Percentiles rank a stretch among this genome's conserved stretches.
These are phyloP conservation scores for Drosophila repletoides DNA, from an alignment of 1,140 invertebrate species.

Conservation along the genomic window DNA sequence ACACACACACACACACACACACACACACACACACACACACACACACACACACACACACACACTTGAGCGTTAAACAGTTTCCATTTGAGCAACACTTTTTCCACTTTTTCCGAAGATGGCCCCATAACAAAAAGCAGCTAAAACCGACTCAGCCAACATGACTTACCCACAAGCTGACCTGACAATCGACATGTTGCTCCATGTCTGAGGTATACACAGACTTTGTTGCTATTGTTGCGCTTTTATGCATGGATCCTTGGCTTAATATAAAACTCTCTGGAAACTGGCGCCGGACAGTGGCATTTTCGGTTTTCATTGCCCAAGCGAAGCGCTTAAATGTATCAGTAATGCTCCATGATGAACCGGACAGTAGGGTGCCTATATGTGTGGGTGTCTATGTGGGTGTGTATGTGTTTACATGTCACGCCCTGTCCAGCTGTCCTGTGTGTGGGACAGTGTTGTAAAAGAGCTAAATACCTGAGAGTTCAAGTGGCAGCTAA, in stretches of 20 bases:
- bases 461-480: slow-evolving; percentile 30
- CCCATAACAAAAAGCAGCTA: background rate
- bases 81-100: background rate
- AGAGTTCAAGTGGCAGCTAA: slow-evolving; percentile 27
- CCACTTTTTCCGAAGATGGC: background rate
- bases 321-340: slow-evolving; percentile 42
- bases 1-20: no score
- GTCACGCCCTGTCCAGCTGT: slow-evolving; percentile 9
- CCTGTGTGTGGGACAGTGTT: slow-evolving; percentile 18
- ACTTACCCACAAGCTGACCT: slow-evolving; percentile 21
- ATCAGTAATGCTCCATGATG: slow-evolving; percentile 39
- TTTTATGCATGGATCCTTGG: slow-evolving; percentile 24
- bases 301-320: slow-evolving; percentile 33
- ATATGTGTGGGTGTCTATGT: background rate
- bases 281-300: slow-evolving; percentile 21
- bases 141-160: background rate
- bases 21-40: no score
- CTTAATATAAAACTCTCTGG: background rate
- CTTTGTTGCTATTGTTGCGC: slow-evolving; percentile 34
- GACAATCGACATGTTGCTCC: slow-evolving; percentile 37
- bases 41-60: no score
- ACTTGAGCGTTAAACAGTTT: slow-evolving; percentile 17
- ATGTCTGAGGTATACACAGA: slow-evolving; percentile 26
- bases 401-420: background rate
- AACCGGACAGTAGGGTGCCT: background rate